Evolutionary conservation across 2,888 invertebrate species (phyloP), one percentile per base, ranked within the genome.

Genomic region (Sericinus montela): DNA sequence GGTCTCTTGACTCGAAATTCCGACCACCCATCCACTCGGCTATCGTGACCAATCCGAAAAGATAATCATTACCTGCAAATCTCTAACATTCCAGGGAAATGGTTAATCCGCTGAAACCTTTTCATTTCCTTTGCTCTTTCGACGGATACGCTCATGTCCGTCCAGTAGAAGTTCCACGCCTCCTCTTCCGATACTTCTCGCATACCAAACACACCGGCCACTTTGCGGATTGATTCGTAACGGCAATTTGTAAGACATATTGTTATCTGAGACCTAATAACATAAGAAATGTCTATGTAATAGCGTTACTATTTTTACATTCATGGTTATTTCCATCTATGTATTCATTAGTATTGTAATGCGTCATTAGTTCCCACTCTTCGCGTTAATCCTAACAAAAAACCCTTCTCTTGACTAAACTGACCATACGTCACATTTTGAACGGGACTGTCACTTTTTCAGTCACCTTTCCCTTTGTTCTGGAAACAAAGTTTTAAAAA

Each of bases 81-180:
- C 75, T 96, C 96, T 60, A 92, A 90, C 95, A 96, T 96, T 46
- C 96, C 96, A 1, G 97, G 97, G 73, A 97, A 98, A 80, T 98
- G 97, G 76, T 98, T 98, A 53, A 97, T 95, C 72, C 96, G 94
- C 85, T 97, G 94, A 77, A 94, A 98, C 54, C 96, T 90, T 78
- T 96, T 97, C 96, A 98, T 96, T 63, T 95, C 95, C 78, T 97
- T 97, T 39, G 95, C 96, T 45, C 95, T 82, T 65, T 97, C 97
- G 1, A 96, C 91, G 8, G 96, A 94, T 14, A 97, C 94, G 58
- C 95, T 94, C 65, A 94, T 92, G 72, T 97, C 97, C 0, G 95
- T 95, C 97, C 97, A 98, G 68, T 94, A 95, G 57, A 98, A 91
- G 73, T 96, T 95, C 97, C 97, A 98, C 45, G 93, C 91, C 51